Base-by-base conservation (phyloP, 30 jellyfish, hydroid and myxozoan genomes). In the Cassiopea andromeda region DNA sequence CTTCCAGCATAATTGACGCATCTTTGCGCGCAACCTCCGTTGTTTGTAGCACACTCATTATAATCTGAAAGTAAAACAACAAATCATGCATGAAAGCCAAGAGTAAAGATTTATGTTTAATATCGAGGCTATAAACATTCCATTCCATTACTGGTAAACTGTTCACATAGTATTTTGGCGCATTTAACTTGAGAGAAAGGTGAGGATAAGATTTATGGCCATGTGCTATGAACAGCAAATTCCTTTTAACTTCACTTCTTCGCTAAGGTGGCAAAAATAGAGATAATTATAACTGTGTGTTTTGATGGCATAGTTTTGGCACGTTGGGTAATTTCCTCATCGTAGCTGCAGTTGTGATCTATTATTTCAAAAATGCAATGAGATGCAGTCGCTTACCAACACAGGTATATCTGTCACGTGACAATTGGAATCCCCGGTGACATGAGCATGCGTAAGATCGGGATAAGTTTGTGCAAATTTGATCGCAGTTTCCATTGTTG, bases 401-500 rank as follows among this genome's bases (percentile, higher is more conserved):
- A 69, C 97, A 90, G 2, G 93, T 73, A 3, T 67, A 85, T 17
- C 75, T 77, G 80, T 90, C 90, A 0, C 78, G 44, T 12, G 80
- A 84, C 27, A 90, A 84, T 48, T 90, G 88, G 80, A 38, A 90
- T 18, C 87, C 88, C 13, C 48, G 47, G 46, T 71, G 17, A 49
- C 97, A 90, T 44, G 93, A 72, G 66, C 97, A 90, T 48, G 58
- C 7, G 64, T 90, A 77, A 18, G 90, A 81, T 43, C 89, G 87
- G 93, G 57, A 90, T 13, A 58, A 10, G 75, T 90, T 77, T 43
- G 71, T 64, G 90, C 97, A 90, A 2, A 17, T 43, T 13, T 90
- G 97, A 66, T 90, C 91, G 70, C 97, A 90, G 5, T 81, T 81
- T 13, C 97, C 97, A 15, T 83, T 90, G 78, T 60, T 73, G 38